Conservation (phyloP, 2,888 invertebrate species). For the Limenitis camilla region DNA sequence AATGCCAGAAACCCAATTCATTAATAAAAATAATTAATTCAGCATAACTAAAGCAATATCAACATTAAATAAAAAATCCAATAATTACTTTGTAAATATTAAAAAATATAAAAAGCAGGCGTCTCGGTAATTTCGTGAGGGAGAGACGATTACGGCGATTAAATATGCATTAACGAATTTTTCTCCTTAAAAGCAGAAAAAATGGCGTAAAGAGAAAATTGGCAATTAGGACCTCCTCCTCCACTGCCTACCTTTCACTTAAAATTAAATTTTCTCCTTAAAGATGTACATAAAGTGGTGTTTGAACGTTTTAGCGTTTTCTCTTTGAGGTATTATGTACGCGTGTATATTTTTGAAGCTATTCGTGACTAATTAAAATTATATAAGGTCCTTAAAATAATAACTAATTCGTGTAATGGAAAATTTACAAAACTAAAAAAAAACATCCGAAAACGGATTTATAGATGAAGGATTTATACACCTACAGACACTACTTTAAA, state of each 20-base stretch:
- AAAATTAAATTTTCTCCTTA: constrained; percentile 64
- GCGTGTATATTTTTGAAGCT: constrained; percentile 6
- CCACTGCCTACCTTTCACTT: constrained; percentile 41
- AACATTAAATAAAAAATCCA: constrained; percentile 17
- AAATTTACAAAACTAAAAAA: no score
- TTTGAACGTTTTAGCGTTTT: constrained; percentile 33
- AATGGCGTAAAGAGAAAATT: constrained; percentile 73
- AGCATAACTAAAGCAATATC: constrained; percentile 17
- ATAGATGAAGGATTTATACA: no score
- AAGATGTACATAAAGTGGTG: constrained; percentile 65
- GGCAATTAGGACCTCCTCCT: constrained; percentile 58
- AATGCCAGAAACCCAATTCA: constrained; percentile 1
- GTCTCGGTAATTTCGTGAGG: constrained; percentile 39
- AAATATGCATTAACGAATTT: constrained; percentile 75
- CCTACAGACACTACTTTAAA: no score
- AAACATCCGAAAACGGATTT: no score
- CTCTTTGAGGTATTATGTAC: constrained; percentile 22
- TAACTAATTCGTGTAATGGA: not conserved
- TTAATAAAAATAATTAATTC: constrained; percentile 13
- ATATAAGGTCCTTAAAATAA: not conserved
- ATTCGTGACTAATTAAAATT: not conserved
- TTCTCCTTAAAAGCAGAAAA: constrained; percentile 71
- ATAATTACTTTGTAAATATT: constrained; percentile 29
- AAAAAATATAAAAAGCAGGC: constrained; percentile 31
- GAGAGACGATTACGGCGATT: constrained; percentile 68